Percentiles rank a stretch among this genome's conserved stretches.
These are phyloP conservation scores for Pipistrellus nathusii DNA, from an alignment of 2,797 vertebrate species.

Conservation along the genomic window DNA sequence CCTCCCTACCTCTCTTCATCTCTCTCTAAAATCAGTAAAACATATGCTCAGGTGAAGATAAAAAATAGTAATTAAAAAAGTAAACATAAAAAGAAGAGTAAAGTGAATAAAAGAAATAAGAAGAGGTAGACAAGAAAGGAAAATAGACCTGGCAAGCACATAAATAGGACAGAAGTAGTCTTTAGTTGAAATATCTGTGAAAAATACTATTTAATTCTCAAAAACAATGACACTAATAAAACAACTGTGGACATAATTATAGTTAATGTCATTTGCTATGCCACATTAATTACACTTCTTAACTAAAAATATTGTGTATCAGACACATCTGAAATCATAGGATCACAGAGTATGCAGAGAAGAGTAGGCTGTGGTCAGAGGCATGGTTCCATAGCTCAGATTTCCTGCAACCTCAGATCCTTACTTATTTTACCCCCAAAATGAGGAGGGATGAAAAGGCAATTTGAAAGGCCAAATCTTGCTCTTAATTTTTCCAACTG, in stretches of 20 bases:
- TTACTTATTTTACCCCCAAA: neutral
- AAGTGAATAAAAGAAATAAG: slow-evolving; percentile 42
- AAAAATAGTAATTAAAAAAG: neutral
- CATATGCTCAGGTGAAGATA: neutral
- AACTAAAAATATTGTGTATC: neutral
- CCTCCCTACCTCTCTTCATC: neutral
- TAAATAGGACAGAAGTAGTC: neutral
- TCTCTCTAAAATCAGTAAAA: neutral
- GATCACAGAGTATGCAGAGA: too few species aligned
- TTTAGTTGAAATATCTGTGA: slow-evolving; percentile 54
- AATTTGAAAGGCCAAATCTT: neutral
- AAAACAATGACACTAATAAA: slow-evolving; percentile 19
- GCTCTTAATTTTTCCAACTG: slow-evolving; percentile 6
- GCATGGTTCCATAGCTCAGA: neutral
- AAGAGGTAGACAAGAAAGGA: slow-evolving; percentile 1
- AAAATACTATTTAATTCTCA: slow-evolving; percentile 45
- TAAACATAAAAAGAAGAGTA: slow-evolving; percentile 59
- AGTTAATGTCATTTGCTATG: neutral
- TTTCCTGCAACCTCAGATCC: neutral
- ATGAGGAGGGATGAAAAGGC: neutral
- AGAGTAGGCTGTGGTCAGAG: neutral
- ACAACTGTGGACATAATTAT: neutral
- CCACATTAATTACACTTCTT: neutral
- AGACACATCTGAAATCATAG: neutral
- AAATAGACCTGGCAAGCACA: neutral